Base-by-base conservation (phyloP, 2,888 invertebrate species). In the Drosophila lutescens region DNA sequence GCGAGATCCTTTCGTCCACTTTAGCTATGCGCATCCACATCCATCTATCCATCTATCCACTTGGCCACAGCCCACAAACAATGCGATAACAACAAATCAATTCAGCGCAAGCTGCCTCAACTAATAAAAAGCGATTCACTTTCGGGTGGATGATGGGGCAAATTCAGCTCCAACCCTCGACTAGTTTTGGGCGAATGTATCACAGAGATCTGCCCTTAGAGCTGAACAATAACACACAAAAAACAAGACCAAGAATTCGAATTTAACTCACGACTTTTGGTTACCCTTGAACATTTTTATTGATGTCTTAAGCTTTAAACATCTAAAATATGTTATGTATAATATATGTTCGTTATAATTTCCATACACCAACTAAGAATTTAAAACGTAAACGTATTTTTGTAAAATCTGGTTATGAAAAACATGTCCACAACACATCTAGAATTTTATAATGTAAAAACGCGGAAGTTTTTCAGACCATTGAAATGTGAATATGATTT, bases 81-180 rank as follows among this genome's bases (percentile, higher is more conserved):
- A 86, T 82, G 83, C 88, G 84, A 86, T 79, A 83, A 86, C 87
- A 85, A 87, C 85, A 86, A 86, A 87, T 86, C 85, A 86, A 86
- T 86, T 87, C 88, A 74, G 79, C 78, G 83, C 88, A 86, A 86
- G 86, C 88, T 87, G 87, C 72, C 83, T 79, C 79, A 87, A 85
- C 85, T 86, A 86, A 86, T 86, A 86, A 87, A 86, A 86, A 85
- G 73, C 58, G 60, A 63, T 65, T 60, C 60, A 66, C 44, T 73
- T 73, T 60, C 44, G 23, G 58, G 58, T 30, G 46, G 32, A 26
- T 58, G 61, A 53, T 54, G 15, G 44, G 41, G 62, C 46, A 41
- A 26, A 54, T 32, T 41, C 59, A 61, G 51, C 17, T 49, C 50
- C 34, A 36, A 13, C 44, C 23, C 53, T 56, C 67, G 62, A 73